Evolutionary conservation across 2,113 vertebrate species (phyloP).

Genomic region (Steatornis caripensis): DNA sequence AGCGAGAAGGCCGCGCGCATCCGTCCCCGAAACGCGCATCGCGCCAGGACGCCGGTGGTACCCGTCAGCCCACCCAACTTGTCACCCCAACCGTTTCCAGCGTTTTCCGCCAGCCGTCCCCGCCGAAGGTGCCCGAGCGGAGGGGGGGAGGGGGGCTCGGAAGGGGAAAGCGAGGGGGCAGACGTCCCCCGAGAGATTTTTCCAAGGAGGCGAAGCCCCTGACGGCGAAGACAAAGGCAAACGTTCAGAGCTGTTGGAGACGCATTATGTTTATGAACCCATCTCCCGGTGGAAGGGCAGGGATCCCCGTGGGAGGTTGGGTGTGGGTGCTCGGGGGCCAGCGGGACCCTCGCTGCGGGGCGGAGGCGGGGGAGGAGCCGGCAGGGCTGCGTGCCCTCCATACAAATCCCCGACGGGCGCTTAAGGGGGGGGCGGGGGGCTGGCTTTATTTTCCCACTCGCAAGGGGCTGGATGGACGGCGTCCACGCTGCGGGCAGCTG

Average conservation of each 20-base stretch:
- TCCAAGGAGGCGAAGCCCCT: neutral
- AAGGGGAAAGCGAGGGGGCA: neutral
- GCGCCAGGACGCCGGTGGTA: neutral
- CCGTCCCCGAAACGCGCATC: neutral
- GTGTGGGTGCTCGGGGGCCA: neutral
- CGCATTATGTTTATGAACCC: neutral
- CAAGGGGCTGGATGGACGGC: neutral
- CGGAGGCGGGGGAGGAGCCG: too few species aligned
- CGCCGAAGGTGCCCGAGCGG: neutral
- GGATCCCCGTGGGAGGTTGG: neutral
- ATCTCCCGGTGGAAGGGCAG: neutral
- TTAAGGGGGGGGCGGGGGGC: rapidly evolving
- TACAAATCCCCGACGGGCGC: neutral
- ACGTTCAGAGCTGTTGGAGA: neutral
- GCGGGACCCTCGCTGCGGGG: neutral
- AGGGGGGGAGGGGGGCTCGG: neutral
- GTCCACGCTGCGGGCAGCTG: neutral
- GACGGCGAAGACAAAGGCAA: constrained; percentile 40
- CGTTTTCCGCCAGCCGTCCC: neutral
- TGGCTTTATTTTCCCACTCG: neutral
- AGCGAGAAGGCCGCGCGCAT: neutral
- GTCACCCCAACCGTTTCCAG: neutral
- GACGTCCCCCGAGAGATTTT: neutral
- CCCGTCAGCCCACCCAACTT: neutral
- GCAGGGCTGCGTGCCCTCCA: neutral